Conservation (phyloP, 2,888 invertebrate species). For the Megalurothrips usitatus region DNA sequence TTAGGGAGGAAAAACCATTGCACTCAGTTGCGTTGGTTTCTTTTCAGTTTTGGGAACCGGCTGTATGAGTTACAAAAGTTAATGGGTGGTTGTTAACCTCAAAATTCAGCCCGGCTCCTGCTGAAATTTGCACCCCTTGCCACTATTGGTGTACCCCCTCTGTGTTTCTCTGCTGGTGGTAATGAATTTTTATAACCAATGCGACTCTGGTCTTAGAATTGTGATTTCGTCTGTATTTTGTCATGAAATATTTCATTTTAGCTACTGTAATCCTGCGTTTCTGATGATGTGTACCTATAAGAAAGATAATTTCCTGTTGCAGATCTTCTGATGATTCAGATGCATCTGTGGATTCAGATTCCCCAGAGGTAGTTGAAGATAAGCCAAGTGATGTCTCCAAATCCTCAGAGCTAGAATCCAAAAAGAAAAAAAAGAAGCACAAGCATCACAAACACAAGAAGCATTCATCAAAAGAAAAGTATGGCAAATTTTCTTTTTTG, state of each 20-base stretch:
- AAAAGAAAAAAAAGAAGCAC: conserved; percentile 65
- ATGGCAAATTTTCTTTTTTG: conserved; percentile 23
- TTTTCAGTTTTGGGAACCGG: too few species aligned
- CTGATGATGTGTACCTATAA: neutral
- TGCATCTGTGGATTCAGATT: conserved; percentile 6
- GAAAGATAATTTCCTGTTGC: neutral
- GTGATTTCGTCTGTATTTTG: too few species aligned
- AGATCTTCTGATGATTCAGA: conserved; percentile 12
- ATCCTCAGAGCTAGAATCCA: conserved; percentile 43
- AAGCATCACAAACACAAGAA: conserved; percentile 56
- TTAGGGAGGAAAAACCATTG: too few species aligned
- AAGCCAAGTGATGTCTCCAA: conserved; percentile 28
- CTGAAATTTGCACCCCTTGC: neutral
- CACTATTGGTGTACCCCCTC: too few species aligned
- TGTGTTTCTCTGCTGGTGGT: too few species aligned
- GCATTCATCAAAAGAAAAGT: conserved; percentile 49
- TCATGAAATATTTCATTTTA: too few species aligned
- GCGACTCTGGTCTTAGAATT: too few species aligned
- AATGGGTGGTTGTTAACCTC: neutral
- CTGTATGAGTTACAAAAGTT: too few species aligned
- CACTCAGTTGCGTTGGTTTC: too few species aligned
- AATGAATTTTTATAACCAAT: too few species aligned
- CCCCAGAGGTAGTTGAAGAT: neutral
- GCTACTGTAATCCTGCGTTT: too few species aligned
- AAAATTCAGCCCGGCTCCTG: neutral